phyloP scores from a whole-genome alignment of 2,888 invertebrate genomes.

The Epicampocera succincta region DNA sequence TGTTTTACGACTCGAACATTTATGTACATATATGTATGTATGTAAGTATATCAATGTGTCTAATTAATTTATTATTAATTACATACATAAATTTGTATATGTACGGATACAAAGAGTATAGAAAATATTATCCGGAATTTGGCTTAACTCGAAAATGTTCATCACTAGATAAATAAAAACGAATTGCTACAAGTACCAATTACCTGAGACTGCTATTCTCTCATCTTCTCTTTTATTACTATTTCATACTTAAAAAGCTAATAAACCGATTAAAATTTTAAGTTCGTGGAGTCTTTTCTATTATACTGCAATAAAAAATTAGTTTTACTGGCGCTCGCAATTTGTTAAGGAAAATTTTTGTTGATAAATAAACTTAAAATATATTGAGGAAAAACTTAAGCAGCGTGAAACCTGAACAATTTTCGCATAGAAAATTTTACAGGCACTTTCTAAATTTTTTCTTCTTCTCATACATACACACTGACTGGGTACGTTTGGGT shows the following conservation, averaged over 20 bases:
- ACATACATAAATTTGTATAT: background rate
- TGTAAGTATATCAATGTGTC: too few relatives aligned
- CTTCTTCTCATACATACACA: constrained; percentile 17
- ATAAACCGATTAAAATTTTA: constrained; percentile 56
- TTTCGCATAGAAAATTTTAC: constrained; percentile 40
- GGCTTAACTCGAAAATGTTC: background rate
- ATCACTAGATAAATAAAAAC: background rate
- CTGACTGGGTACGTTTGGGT: constrained; percentile 29
- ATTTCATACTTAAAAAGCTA: constrained; percentile 51
- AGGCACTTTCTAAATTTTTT: constrained; percentile 48
- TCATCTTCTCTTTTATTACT: constrained; percentile 10
- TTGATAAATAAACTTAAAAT: constrained; percentile 8
- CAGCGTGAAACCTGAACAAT: constrained; percentile 20
- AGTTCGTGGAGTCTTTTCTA: constrained; percentile 54
- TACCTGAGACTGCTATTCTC: constrained; percentile 11
- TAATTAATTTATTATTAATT: too few relatives aligned
- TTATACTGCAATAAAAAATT: constrained; percentile 21
- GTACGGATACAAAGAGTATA: background rate
- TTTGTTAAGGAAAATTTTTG: constrained; percentile 1
- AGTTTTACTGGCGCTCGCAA: constrained; percentile 11
- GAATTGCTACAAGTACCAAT: background rate
- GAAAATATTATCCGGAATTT: background rate
- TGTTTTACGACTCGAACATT: too few relatives aligned
- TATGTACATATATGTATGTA: too few relatives aligned
- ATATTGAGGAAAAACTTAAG: background rate